Evolutionary conservation across 2,113 vertebrate genomes (phyloP), one percentile per base, ranked within the genome.

Genomic region (Entomyzon cyanotis): DNA sequence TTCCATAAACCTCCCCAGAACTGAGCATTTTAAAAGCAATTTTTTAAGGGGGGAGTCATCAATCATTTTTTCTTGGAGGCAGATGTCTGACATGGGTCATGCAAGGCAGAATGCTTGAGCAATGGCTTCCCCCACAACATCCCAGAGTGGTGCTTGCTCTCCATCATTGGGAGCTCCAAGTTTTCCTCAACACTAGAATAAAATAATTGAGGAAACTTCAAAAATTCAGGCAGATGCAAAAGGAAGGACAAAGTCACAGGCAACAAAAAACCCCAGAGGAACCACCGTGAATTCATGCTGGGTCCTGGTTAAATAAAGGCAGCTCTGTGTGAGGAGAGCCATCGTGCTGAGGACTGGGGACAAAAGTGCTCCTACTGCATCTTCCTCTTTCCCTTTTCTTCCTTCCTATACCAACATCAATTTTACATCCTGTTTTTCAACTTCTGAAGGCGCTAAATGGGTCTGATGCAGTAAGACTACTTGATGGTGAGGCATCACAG

Each of bases 61-160:
- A 35, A 49, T 33, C 5, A 23, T 59, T 88, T 70, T 16, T 65
- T 79, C 27, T 52, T 13, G 1, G 31, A 49, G 31, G 16, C 42
- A 70, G 60, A 31, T 0, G 0, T 20, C 25, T 2, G 3, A 59
- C 42, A 12, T 0, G 1, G 30, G 37, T 30, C 31, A 25, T 19
- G 46, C 39, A 50, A 73, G 25, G 49, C 37, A 30, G 8, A 16
- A 15, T 0, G 0, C 41, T 41, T 35, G 15, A 39, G 64, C 11
- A 4, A 55, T 25, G 58, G 25, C 14, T 73, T 68, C 16, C 35
- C 41, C 23, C 42, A 22, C 3, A 3, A 50, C 25, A 56, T 7
- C 37, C 46, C 55, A 33, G 18, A 59, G 18, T 47, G 68, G 33
- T 0, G 1, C 50, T 39, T 2, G 7, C 33, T 62, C 74, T 49